Base-by-base conservation (phyloP, 2,797 vertebrate species). In the Micropoecilia bifurca region DNA sequence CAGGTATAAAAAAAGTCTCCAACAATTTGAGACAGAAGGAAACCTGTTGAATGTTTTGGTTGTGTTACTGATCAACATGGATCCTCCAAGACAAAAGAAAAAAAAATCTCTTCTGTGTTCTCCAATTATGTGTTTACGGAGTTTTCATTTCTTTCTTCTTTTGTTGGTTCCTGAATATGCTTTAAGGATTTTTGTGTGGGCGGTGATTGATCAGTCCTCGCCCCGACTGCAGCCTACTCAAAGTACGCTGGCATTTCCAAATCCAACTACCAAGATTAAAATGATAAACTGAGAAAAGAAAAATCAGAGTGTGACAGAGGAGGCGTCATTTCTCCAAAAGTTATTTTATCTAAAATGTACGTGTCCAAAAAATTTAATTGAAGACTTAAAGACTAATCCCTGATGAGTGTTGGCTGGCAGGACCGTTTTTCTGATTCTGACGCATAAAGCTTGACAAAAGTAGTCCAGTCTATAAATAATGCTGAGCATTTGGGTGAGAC, bases 401-500 rank as follows among this genome's bases (percentile, higher is more conserved):
- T 66, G 4, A 78, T 71, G 39, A 74, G 33, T 57, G 14, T 78
- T 18, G 55, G 68, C 71, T 76, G n/a, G 53, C 41, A 68, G 75
- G 75, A n/a, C 73, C 59, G 80, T 69, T 87, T 88, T 79, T 16
- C 28, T 77, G 28, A 74, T 81, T 80, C 43, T 86, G 85, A 83
- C 82, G 82, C 80, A 89, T 30, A 73, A 33, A 1, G 18, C 50
- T 77, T 43, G 16, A 75, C 13, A 74, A 77, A 89, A 79, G 71
- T 85, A 81, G 87, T 71, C 63, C 75, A 78, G 73, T 79, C 84
- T 90, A 89, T 90, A 85, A 87, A 88, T 88, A 90, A 82, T 72
- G 77, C 45, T 30, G 20, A 75, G 7, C 3, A 90, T 85, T 83
- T 88, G 73, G 88, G 84, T 82, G 84, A 87, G 78, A 39, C 46